These are phyloP conservation scores for Galemys pyrenaicus DNA, from an alignment of 2,113 vertebrate species.

Conservation along the genomic window DNA sequence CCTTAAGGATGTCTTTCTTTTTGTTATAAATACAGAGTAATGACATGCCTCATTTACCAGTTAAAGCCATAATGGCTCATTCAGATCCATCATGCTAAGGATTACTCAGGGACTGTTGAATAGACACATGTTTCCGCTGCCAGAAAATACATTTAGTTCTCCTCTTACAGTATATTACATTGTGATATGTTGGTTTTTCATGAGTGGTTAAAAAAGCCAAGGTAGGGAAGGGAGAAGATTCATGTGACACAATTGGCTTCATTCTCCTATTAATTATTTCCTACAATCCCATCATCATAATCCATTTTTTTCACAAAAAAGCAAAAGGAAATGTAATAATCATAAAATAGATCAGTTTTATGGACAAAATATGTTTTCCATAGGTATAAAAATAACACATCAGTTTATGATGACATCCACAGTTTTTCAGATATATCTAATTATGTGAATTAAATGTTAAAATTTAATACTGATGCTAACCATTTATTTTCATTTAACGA, in stretches of 20 bases:
- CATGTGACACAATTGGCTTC: background rate
- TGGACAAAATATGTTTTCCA: background rate
- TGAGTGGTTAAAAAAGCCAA: conserved; percentile 27
- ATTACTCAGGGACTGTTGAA: conserved; percentile 46
- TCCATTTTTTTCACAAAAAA: background rate
- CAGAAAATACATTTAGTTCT: conserved; percentile 64
- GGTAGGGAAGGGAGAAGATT: conserved; percentile 19
- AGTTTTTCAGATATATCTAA: background rate
- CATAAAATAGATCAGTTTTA: conserved; percentile 3
- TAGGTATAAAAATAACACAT: background rate
- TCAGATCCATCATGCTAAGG: conserved; percentile 72
- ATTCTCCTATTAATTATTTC: background rate
- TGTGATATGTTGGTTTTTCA: conserved; percentile 3
- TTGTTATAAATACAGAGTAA: conserved; percentile 66
- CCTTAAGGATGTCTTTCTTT: conserved; percentile 52
- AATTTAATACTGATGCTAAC: background rate
- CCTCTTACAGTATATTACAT: background rate
- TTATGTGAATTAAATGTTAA: background rate
- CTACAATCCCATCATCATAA: background rate
- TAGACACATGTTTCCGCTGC: conserved; percentile 54
- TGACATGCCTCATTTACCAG: conserved; percentile 68
- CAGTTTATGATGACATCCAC: background rate
- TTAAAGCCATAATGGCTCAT: conserved; percentile 64
- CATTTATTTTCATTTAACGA: conserved; percentile 12
- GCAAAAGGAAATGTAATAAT: background rate